Conservation (phyloP, 2,797 vertebrate species). For the Vespertilio murinus region DNA sequence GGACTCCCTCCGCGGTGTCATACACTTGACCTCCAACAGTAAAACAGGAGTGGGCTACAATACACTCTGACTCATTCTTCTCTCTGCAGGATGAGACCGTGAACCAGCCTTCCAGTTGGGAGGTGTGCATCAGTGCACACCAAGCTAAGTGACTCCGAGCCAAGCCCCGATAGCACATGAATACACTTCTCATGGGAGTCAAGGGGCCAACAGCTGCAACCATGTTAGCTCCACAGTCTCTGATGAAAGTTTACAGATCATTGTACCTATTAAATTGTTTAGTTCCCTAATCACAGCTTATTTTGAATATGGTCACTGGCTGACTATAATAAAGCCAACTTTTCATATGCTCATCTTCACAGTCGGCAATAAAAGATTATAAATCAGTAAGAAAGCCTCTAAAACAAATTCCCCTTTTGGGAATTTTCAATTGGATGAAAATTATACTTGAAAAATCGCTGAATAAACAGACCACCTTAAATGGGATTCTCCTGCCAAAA, state of each 20-base stretch:
- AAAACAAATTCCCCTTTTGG: not conserved
- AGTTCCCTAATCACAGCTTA: not conserved
- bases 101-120: not conserved
- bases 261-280: not conserved
- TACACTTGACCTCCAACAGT: not conserved
- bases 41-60: rapidly evolving
- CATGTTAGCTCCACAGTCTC: not conserved
- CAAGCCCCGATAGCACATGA: not conserved
- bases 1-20: not conserved
- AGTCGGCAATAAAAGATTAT: not conserved
- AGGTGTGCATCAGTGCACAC: rapidly evolving
- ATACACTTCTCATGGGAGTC: not conserved
- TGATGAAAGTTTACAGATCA: not conserved
- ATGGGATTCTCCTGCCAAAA: no score
- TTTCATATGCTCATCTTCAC: not conserved
- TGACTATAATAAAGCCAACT: not conserved
- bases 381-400: not conserved
- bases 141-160: not conserved
- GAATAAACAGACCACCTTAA: not conserved
- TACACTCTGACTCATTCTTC: no score
- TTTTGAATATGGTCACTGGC: not conserved
- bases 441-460: not conserved
- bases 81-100: no score
- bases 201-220: not conserved
- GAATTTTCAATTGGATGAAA: slow-evolving; percentile 13